Conservation (phyloP, 2,113 vertebrate species). For the Trichomycterus rosablanca region DNA sequence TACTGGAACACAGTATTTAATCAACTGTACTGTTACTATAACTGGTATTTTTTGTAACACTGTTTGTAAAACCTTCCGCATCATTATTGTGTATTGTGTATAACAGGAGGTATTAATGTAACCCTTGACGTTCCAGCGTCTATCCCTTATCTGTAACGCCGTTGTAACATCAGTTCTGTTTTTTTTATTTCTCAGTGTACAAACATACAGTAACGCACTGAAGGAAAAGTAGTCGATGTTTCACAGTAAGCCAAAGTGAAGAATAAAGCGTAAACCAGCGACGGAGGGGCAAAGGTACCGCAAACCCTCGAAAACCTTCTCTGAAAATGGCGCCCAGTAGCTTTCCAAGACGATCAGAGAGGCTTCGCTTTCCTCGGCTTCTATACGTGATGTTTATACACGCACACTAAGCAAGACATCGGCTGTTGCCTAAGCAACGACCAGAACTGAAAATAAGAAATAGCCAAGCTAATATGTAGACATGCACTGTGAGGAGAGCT, state of each 20-base stretch:
- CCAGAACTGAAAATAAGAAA: constrained; percentile 52
- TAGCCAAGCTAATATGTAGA: constrained; percentile 45
- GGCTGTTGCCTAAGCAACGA: constrained; percentile 66
- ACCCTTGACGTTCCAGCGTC: too few relatives aligned
- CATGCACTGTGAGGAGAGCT: constrained; percentile 25
- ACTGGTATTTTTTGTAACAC: background rate
- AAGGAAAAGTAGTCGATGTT: too few relatives aligned
- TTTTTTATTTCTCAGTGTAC: too few relatives aligned
- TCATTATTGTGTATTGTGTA: too few relatives aligned
- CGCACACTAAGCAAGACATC: constrained; percentile 39
- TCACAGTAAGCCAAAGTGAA: background rate
- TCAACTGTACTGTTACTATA: background rate
- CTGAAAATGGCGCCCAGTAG: background rate
- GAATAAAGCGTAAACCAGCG: background rate
- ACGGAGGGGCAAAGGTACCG: background rate
- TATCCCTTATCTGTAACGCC: too few relatives aligned
- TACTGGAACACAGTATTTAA: background rate
- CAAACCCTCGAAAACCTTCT: background rate
- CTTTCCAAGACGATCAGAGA: constrained; percentile 36
- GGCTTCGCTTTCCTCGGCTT: constrained; percentile 34
- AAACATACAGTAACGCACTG: too few relatives aligned
- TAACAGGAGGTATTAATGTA: too few relatives aligned
- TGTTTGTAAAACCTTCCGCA: too few relatives aligned
- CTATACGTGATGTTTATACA: constrained; percentile 45
- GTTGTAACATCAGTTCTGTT: too few relatives aligned